Evolutionary conservation across 2,888 invertebrate genomes (phyloP), one percentile per base, ranked within the genome.

Genomic region (Pyralis farinalis): DNA sequence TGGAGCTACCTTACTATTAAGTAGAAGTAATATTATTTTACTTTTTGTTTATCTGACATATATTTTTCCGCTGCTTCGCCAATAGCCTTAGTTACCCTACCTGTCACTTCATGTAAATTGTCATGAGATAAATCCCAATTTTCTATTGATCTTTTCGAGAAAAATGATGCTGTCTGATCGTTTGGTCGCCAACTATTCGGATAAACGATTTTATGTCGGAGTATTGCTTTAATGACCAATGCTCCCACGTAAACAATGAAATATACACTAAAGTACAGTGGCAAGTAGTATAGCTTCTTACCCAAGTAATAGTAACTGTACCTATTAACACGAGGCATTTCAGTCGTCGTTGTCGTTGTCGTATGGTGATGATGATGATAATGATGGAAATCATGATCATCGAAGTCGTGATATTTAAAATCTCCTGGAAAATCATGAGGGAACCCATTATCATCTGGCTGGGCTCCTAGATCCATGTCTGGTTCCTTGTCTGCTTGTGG

Each of bases 241-340:
- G 93, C 92, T 1, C 92, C 93, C 0, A 94, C 93, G 59, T 94
- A 94, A 42, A 94, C 78, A 37, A 92, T 91, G 52, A 92, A 92
- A 55, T 92, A 94, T 8, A 94, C 92, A 64, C 94, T 94, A 66
- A 94, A 94, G 70, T 94, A 94, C 32, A 94, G 72, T 0, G 94
- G 94, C 46, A 94, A 83, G 63, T 94, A 94, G 90, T 94, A 94
- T 25, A 94, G 76, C 61, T 94, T 94, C 55, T 93, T 91, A 1
- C 94, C 94, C 45, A 94, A 86, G 61, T 93, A 94, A 61, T 94
- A 94, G 69, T 94, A 94, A 65, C 94, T 94, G 82, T 93, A 94
- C 67, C 82, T 89, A 59, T 91, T 92, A 6, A 91, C 91, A 68
- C 92, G 84, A 53, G 91, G 90, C 59, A 81, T 89, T 66, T 91